Percentiles rank a stretch among this genome's conserved stretches.
These are phyloP conservation scores for Diploptera punctata DNA, from an alignment of 2,888 invertebrate species.

Conservation along the genomic window DNA sequence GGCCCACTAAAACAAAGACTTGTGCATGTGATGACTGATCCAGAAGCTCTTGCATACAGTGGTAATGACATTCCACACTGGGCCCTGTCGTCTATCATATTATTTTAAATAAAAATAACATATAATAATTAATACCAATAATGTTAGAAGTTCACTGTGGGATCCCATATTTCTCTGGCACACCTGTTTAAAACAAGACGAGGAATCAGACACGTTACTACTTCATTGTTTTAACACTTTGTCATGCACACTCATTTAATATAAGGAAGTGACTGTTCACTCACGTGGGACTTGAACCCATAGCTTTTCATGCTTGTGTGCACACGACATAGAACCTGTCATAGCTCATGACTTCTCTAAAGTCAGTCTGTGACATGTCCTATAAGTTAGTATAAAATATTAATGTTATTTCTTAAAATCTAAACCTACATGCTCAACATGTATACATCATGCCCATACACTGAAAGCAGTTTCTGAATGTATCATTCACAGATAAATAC, in stretches of 20 bases:
- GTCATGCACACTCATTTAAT: slow-evolving; percentile 15
- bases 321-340: neutral
- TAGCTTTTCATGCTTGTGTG: no score
- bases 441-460: neutral
- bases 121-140: slow-evolving; percentile 43
- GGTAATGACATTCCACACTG: slow-evolving; percentile 23
- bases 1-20: no score
- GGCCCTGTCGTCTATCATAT: slow-evolving; percentile 13
- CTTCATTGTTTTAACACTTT: slow-evolving; percentile 2
- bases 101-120: slow-evolving; percentile 28
- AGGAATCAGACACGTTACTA: slow-evolving; percentile 30
- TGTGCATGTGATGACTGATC: neutral
- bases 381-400: neutral
- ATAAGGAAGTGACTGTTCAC: neutral
- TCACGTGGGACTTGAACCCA: no score
- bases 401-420: neutral
- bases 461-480: neutral
- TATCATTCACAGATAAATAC: no score
- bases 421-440: neutral
- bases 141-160: slow-evolving; percentile 43
- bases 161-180: slow-evolving; percentile 44
- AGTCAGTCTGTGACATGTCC: neutral
- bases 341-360: neutral
- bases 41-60: neutral
- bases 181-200: slow-evolving; percentile 43